These are phyloP conservation scores for Protosalanx chinensis DNA, from an alignment of 2,797 vertebrate genomes.

Conservation along the genomic window DNA sequence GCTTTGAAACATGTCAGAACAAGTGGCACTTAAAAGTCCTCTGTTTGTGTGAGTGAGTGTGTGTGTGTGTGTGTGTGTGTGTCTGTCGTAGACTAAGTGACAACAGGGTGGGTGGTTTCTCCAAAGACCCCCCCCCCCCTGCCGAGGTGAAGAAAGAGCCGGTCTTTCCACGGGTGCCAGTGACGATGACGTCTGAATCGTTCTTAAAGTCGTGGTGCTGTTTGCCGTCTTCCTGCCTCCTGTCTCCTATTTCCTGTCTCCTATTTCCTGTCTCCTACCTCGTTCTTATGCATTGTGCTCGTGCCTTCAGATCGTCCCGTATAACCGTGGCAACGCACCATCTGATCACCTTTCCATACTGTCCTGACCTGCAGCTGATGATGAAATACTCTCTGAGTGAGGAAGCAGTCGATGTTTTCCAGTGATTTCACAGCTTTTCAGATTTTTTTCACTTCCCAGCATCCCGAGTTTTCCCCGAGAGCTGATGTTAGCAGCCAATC, in stretches of 20 bases:
- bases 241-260: no score
- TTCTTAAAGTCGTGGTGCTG: slow-evolving; percentile 32
- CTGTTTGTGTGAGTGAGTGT: slow-evolving; percentile 3
- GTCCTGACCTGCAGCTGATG: neutral
- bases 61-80: no score
- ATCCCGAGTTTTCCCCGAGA: slow-evolving; percentile 43
- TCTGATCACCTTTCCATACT: no score
- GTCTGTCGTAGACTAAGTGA: slow-evolving; percentile 27
- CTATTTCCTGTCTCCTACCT: no score
- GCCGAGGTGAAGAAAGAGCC: slow-evolving; percentile 29
- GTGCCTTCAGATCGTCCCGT: no score
- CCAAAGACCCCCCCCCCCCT: slow-evolving; percentile 17
- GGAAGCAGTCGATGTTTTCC: slow-evolving; percentile 8
- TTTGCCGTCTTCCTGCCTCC: no score
- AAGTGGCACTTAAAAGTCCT: slow-evolving; percentile 15
- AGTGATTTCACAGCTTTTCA: slow-evolving; percentile 35
- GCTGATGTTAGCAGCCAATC: slow-evolving; percentile 61
- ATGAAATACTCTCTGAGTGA: no score
- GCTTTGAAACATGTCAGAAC: slow-evolving; percentile 26
- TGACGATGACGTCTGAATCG: slow-evolving; percentile 50
- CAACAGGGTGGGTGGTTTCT: slow-evolving; percentile 21
- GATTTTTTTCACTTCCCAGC: slow-evolving; percentile 40
- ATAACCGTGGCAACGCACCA: no score
- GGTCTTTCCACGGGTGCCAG: slow-evolving; percentile 18
- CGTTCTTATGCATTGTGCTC: no score